Evolutionary conservation across 2,888 invertebrate species (phyloP).

Genomic region (Archips crataeganus): DNA sequence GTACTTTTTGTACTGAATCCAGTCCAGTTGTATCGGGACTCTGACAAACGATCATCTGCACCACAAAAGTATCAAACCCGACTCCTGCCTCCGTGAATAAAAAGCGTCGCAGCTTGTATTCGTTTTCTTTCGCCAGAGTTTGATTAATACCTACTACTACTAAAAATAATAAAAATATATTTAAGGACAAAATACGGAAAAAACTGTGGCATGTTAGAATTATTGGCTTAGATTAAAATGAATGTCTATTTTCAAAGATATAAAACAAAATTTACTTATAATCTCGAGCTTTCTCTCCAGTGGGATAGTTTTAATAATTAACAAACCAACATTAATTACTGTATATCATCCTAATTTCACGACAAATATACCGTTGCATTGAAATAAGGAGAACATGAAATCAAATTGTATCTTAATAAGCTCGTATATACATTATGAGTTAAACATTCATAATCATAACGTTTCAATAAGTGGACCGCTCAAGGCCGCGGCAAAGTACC

Average conservation of each 20-base stretch:
- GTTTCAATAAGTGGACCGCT: slow-evolving; percentile 12
- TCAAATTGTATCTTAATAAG: not conserved
- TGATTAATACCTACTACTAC: too few species aligned
- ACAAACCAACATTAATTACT: not conserved
- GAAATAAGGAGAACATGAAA: not conserved
- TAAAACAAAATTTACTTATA: not conserved
- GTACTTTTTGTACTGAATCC: slow-evolving; percentile 75
- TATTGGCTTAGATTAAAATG: too few species aligned
- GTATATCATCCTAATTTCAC: not conserved
- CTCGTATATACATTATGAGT: not conserved
- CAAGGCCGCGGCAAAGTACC: slow-evolving; percentile 47
- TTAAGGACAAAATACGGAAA: too few species aligned
- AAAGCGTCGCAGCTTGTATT: slow-evolving; percentile 1
- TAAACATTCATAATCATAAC: slow-evolving; percentile 1
- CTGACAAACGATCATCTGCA: slow-evolving; percentile 49
- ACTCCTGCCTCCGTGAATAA: slow-evolving; percentile 1
- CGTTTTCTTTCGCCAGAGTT: not conserved
- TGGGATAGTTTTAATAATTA: not conserved
- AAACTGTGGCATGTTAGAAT: not conserved
- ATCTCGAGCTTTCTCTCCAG: not conserved
- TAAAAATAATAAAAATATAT: too few species aligned
- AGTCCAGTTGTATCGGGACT: slow-evolving; percentile 56
- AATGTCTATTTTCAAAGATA: not conserved
- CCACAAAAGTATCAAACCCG: not conserved
- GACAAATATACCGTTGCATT: not conserved